Evolutionary conservation across 2,888 invertebrate genomes (phyloP).

Genomic region (Ferdinandea cuprea): DNA sequence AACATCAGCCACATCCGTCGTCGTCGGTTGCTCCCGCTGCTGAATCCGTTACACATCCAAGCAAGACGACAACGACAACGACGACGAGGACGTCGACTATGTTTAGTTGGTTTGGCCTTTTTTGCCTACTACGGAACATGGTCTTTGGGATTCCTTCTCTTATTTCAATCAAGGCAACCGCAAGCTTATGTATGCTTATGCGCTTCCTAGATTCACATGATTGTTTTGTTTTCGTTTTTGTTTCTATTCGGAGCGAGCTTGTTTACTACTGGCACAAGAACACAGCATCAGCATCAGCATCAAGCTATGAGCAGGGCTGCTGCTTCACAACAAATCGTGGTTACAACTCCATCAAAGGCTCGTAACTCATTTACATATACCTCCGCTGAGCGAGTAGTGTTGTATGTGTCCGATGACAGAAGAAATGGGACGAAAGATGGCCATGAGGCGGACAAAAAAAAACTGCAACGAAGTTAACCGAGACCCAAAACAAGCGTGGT

Average conservation of each 20-base stretch:
- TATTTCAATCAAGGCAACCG: slow-evolving; percentile 72
- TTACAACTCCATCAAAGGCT: slow-evolving; percentile 75
- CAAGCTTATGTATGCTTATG: slow-evolving; percentile 70
- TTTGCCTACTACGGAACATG: slow-evolving; percentile 70
- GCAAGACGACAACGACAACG: slow-evolving; percentile 33
- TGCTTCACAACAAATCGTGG: slow-evolving; percentile 69
- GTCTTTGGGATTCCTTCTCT: slow-evolving; percentile 66
- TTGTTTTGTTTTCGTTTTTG: slow-evolving; percentile 55
- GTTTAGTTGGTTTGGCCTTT: slow-evolving; percentile 61
- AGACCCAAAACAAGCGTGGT: slow-evolving; percentile 63
- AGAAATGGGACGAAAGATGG: slow-evolving; percentile 73
- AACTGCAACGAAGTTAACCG: slow-evolving; percentile 55
- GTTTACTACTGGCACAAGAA: slow-evolving; percentile 60
- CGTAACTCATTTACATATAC: slow-evolving; percentile 75
- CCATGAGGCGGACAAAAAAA: slow-evolving; percentile 42
- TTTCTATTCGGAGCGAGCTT: slow-evolving; percentile 45
- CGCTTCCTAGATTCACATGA: slow-evolving; percentile 75
- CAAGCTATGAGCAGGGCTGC: slow-evolving; percentile 10
- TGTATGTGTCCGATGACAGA: slow-evolving; percentile 65
- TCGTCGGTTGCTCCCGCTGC: slow-evolving; percentile 57
- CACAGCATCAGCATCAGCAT: slow-evolving; percentile 18
- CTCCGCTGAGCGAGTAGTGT: slow-evolving; percentile 43
- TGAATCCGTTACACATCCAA: slow-evolving; percentile 70
- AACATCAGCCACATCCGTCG: slow-evolving; percentile 39
- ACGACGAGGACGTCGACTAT: too few relatives aligned